Percentiles rank a stretch among this genome's conserved stretches.
Evolutionary conservation across 2,113 vertebrate genomes (phyloP).

Genomic region (Corvus hawaiiensis): DNA sequence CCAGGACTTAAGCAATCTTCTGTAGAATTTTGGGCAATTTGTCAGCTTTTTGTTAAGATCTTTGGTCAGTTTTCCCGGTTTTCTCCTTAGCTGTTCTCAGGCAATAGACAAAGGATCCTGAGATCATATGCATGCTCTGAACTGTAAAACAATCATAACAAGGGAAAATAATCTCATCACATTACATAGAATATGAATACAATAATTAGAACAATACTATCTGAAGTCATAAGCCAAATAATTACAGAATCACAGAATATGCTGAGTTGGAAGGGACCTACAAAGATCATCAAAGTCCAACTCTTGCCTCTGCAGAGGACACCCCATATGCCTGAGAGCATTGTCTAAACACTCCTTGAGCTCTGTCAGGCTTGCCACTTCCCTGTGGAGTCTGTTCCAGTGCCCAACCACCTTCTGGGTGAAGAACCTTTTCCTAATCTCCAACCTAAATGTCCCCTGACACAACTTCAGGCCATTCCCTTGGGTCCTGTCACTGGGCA

Average conservation of each 20-base stretch:
- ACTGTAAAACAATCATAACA: background rate
- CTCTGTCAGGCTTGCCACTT: background rate
- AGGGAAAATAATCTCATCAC: background rate
- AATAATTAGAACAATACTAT: background rate
- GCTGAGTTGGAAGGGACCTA: background rate
- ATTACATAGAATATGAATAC: background rate
- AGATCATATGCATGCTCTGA: background rate
- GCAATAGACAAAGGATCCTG: background rate
- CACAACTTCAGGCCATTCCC: background rate
- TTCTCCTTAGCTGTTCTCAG: background rate
- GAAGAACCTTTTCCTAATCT: background rate
- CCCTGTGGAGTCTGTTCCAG: background rate
- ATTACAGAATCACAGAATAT: background rate
- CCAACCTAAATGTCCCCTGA: background rate
- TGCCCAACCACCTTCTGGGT: background rate
- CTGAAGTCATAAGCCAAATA: background rate
- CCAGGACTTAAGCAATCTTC: background rate
- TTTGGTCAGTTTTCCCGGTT: background rate
- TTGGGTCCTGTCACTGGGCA: rapidly evolving
- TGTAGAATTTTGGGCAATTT: background rate
- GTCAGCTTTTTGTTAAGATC: background rate
- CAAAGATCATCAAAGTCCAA: background rate
- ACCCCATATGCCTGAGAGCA: background rate
- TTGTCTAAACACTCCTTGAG: background rate
- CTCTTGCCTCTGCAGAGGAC: background rate